Percentiles rank a stretch among this genome's conserved stretches.
These are phyloP conservation scores for Rhagoletis pomonella DNA, from an alignment of 1,140 invertebrate species.

Conservation along the genomic window DNA sequence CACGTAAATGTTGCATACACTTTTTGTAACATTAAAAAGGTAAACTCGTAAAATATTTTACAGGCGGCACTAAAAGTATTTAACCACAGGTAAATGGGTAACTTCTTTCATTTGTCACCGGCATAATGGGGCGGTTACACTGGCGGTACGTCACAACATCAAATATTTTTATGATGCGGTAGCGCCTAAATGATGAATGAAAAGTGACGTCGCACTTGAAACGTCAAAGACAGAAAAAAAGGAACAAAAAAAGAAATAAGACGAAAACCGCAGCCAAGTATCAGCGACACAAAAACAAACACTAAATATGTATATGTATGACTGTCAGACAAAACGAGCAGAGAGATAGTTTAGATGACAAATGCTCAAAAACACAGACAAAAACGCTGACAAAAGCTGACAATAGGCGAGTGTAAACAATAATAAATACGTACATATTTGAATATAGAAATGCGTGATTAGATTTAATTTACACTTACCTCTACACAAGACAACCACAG, in stretches of 20 bases:
- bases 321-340: background rate
- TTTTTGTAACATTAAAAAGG: background rate
- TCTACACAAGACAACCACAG: background rate
- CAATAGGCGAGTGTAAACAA: constrained; percentile 43
- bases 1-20: background rate
- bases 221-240: background rate
- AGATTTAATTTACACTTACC: constrained; percentile 45
- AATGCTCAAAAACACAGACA: constrained; percentile 11
- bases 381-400: background rate
- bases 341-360: background rate
- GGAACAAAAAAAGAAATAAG: too few species aligned
- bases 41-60: constrained; percentile 22
- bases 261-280: constrained; percentile 1
- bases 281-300: background rate
- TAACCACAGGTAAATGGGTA: background rate
- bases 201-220: constrained; percentile 20
- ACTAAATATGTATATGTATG: background rate
- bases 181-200: constrained; percentile 36
- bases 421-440: constrained; percentile 9
- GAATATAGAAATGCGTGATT: constrained; percentile 48
- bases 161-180: background rate
- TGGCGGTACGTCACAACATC: background rate
- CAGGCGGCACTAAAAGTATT: constrained; percentile 25
- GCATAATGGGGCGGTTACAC: background rate
- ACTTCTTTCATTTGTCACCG: background rate